These are phyloP conservation scores for Achlya flavicornis DNA, from an alignment of 2,888 invertebrate species.

Conservation along the genomic window DNA sequence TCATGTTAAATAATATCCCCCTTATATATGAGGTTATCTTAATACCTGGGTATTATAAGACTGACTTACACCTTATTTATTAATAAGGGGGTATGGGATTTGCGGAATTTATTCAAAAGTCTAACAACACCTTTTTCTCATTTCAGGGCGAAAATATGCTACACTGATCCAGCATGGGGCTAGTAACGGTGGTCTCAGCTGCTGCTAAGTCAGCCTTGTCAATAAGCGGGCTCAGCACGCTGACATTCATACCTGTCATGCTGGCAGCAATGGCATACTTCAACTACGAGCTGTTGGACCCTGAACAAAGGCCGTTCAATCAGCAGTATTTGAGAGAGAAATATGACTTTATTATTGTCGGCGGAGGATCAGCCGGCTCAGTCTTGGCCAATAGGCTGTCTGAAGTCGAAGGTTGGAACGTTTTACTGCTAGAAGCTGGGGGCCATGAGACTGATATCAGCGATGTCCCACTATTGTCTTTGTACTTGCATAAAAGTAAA, in stretches of 20 bases:
- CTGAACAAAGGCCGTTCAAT: slow-evolving; percentile 91
- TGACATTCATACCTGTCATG: slow-evolving; percentile 89
- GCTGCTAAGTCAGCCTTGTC: slow-evolving; percentile 89
- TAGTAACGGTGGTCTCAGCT: slow-evolving; percentile 80
- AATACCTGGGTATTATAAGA: too few relatives aligned
- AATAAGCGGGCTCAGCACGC: slow-evolving; percentile 88
- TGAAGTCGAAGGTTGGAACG: slow-evolving; percentile 90
- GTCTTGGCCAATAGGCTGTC: slow-evolving; percentile 92
- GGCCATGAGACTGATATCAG: slow-evolving; percentile 94
- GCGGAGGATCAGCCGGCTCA: slow-evolving; percentile 93
- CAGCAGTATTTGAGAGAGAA: slow-evolving; percentile 85
- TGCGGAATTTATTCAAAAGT: background rate
- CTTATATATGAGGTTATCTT: too few relatives aligned
- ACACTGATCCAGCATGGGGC: slow-evolving; percentile 60
- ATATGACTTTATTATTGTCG: slow-evolving; percentile 93
- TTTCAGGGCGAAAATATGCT: slow-evolving; percentile 50
- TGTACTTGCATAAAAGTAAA: slow-evolving; percentile 95
- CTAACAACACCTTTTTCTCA: slow-evolving; percentile 4
- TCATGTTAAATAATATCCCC: too few relatives aligned
- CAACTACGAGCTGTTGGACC: slow-evolving; percentile 93
- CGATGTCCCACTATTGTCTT: slow-evolving; percentile 93
- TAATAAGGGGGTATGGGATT: too few relatives aligned
- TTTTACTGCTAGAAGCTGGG: slow-evolving; percentile 92
- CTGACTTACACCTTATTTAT: too few relatives aligned
- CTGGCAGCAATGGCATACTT: slow-evolving; percentile 91